Conservation (phyloP, 30 jellyfish, hydroid and myxozoan genomes). For the Morbakka virulenta region DNA sequence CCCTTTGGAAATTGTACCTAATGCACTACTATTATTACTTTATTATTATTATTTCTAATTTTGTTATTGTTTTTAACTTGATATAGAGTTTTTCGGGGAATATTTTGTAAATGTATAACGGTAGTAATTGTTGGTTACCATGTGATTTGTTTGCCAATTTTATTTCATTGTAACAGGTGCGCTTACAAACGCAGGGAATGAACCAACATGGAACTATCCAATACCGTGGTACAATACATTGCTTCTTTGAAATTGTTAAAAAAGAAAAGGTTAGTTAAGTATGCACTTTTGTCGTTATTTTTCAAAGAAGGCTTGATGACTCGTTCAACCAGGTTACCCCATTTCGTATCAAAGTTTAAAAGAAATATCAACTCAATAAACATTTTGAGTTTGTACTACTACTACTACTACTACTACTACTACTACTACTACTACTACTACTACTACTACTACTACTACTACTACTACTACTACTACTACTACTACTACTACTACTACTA, state of each 20-base stretch:
- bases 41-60: no score
- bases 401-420: background rate
- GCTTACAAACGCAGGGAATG: slow-evolving; percentile 84
- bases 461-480: background rate
- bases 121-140: no score
- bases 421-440: background rate
- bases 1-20: no score
- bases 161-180: no score
- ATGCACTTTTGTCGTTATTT: background rate
- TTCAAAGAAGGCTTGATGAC: background rate
- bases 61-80: no score
- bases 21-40: no score
- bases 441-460: background rate
- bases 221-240: slow-evolving; percentile 68
- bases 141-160: no score
- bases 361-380: background rate
- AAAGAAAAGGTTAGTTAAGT: slow-evolving; percentile 46
- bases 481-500: background rate
- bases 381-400: no score
- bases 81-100: no score
- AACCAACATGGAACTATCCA: slow-evolving; percentile 11
- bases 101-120: no score
- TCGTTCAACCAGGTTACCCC: no score
- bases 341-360: background rate
- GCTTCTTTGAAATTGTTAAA: slow-evolving; percentile 63